Conservation (phyloP, 37 sponge, comb jelly and placozoan genomes). For the Agelas oroides region DNA sequence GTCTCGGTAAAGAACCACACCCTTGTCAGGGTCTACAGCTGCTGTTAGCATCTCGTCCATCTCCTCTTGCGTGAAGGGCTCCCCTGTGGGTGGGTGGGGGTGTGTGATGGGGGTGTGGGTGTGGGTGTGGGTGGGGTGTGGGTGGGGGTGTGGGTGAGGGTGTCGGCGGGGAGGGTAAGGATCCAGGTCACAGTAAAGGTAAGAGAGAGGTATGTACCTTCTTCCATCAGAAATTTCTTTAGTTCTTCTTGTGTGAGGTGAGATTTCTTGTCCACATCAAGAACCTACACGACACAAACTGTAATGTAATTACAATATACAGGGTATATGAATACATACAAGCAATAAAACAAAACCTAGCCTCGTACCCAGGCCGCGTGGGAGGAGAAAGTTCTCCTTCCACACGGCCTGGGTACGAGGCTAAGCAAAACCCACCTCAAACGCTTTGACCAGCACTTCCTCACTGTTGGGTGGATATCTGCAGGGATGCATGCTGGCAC, state of each 20-base stretch:
- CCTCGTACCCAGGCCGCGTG: no score
- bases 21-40: constrained; percentile 82
- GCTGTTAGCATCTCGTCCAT: constrained; percentile 92
- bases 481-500: not conserved
- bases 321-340: no score
- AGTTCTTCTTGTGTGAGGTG: constrained; percentile 88
- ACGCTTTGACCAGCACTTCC: constrained; percentile 58
- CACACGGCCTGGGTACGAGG: no score
- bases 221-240: constrained; percentile 77
- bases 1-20: constrained; percentile 72
- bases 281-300: constrained; percentile 46
- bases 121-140: not conserved
- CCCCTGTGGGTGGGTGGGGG: constrained; percentile 20
- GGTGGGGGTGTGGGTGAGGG: no score
- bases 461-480: constrained; percentile 79
- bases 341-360: no score
- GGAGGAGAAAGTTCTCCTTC: no score
- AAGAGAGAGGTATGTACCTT: no score
- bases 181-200: no score
- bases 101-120: constrained; percentile 9
- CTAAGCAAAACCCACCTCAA: constrained; percentile 24
- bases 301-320: no score
- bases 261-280: constrained; percentile 83
- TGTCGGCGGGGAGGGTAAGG: no score
- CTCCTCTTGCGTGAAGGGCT: constrained; percentile 74